Evolutionary conservation across 2,113 vertebrate species (phyloP).

Genomic region (Colaptes auratus): DNA sequence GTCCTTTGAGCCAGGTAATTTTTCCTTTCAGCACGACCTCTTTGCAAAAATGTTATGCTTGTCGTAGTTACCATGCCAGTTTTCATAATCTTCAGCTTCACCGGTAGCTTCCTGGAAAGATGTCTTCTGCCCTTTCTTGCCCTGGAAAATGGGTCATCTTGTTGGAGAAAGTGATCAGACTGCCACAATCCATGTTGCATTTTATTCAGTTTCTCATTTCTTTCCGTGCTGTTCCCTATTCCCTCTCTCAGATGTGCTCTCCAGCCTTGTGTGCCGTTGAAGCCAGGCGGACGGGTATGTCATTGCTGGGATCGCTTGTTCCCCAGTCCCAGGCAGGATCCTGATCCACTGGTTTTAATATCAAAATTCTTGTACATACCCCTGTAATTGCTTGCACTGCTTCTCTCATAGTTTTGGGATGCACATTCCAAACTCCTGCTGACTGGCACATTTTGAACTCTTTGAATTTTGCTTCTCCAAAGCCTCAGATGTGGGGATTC

Average conservation of each 20-base stretch:
- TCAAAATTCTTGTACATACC: neutral
- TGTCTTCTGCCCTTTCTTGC: neutral
- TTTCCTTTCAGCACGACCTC: neutral
- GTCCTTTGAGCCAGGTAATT: neutral
- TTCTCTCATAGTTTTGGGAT: neutral
- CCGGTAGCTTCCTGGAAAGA: neutral
- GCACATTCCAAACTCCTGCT: neutral
- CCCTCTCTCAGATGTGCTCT: neutral
- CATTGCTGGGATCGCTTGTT: neutral
- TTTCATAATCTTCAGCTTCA: neutral
- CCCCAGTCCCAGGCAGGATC: neutral
- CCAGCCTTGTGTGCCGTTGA: neutral
- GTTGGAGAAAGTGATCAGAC: neutral
- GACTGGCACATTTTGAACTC: neutral
- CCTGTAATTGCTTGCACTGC: neutral
- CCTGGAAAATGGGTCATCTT: neutral
- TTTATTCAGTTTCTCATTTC: neutral
- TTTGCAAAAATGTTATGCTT: neutral
- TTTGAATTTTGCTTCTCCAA: neutral
- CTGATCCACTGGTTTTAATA: neutral
- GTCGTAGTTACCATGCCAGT: neutral
- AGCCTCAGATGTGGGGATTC: slow-evolving; percentile 8
- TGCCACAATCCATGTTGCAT: neutral
- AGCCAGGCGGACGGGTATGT: neutral
- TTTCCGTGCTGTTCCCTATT: neutral